Conservation (phyloP, 1,140 invertebrate genomes). For the Capitella teleta region DNA sequence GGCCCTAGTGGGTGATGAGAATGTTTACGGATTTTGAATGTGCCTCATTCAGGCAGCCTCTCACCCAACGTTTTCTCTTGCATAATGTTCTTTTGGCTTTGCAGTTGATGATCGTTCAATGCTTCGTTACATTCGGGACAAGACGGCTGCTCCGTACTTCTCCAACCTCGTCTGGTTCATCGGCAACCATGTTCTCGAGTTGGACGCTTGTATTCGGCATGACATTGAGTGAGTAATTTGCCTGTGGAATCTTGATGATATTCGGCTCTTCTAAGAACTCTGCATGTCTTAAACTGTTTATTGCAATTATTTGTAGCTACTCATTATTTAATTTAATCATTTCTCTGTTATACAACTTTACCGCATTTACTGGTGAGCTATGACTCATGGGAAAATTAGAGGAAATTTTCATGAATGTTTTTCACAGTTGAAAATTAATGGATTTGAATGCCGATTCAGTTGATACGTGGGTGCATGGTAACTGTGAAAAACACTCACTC, state of each 20-base stretch:
- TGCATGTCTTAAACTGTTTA: neutral
- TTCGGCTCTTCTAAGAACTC: neutral
- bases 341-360: no score
- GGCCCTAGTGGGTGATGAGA: no score
- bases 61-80: neutral
- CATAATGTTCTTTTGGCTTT: conserved; percentile 15
- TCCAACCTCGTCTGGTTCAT: conserved; percentile 99
- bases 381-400: no score
- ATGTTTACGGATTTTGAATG: no score
- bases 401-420: no score
- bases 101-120: conserved; percentile 88
- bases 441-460: no score
- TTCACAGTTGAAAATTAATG: no score
- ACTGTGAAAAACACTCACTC: no score
- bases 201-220: conserved; percentile 87
- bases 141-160: conserved; percentile 93
- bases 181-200: conserved; percentile 90
- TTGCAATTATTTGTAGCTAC: no score
- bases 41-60: neutral
- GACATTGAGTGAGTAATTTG: conserved; percentile 65
- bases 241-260: neutral
- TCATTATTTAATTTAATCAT: no score
- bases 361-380: no score
- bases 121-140: conserved; percentile 87
- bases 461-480: no score